Conservation (phyloP, 2,888 invertebrate species). For the Drosophila prostipennis region DNA sequence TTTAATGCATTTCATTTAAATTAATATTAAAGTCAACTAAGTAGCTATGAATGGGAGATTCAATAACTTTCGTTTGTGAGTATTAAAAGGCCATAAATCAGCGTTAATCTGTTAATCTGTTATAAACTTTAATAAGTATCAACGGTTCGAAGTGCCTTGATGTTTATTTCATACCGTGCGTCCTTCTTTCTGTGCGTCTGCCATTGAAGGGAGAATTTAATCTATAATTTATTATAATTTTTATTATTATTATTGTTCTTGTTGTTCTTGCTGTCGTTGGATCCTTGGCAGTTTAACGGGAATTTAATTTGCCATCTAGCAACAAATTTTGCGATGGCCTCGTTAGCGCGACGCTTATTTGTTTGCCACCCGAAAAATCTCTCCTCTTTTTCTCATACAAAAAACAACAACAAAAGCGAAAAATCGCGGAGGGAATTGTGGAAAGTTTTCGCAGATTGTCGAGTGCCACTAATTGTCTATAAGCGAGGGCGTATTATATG, state of each 20-base stretch:
- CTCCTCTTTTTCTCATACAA: background rate
- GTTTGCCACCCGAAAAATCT: background rate
- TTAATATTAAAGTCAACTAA: background rate
- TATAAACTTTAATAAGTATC: conserved; percentile 6
- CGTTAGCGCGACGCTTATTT: conserved; percentile 5
- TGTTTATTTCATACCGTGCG: background rate
- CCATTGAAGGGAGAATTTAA: conserved; percentile 34
- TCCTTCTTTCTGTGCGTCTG: conserved; percentile 5
- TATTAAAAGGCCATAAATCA: background rate
- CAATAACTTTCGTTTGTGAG: background rate
- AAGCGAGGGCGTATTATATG: conserved; percentile 10
- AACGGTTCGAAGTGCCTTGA: background rate
- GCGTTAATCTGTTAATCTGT: background rate
- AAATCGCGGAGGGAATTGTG: conserved; percentile 22
- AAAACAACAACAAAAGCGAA: background rate
- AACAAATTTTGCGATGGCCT: conserved; percentile 23
- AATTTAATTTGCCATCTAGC: conserved; percentile 44
- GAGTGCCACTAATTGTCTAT: conserved; percentile 47
- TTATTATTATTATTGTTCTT: conserved; percentile 30
- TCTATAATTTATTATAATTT: conserved; percentile 51
- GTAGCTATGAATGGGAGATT: too few species aligned
- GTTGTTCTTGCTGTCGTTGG: conserved; percentile 9
- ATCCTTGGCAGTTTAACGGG: conserved; percentile 20
- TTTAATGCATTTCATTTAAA: too few species aligned
- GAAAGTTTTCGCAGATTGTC: conserved; percentile 40